Evolutionary conservation across 2,888 invertebrate genomes (phyloP).

Genomic region (Abrostola tripartita): DNA sequence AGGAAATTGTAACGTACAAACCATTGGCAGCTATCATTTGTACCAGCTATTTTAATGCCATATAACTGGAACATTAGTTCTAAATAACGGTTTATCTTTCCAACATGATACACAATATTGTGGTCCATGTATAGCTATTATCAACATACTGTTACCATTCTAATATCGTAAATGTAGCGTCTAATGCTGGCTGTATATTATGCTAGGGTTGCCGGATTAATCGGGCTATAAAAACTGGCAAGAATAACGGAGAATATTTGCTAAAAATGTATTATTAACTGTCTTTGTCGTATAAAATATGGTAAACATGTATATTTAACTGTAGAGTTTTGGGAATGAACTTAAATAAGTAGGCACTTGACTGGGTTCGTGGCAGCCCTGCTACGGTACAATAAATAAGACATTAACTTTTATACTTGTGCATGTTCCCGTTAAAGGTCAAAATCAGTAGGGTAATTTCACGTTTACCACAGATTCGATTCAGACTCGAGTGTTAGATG

Average conservation of each 20-base stretch:
- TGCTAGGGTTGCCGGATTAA: conserved; percentile 4
- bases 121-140: conserved; percentile 3
- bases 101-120: conserved; percentile 6
- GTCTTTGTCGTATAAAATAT: too few species aligned
- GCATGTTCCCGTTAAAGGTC: neutral
- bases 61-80: conserved; percentile 1
- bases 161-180: conserved; percentile 10
- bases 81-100: conserved; percentile 4
- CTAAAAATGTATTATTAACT: neutral
- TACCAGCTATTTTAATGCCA: conserved; percentile 1
- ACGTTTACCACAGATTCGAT: too few species aligned
- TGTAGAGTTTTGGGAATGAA: too few species aligned
- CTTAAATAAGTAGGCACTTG: neutral
- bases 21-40: neutral
- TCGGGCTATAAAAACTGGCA: conserved; percentile 1
- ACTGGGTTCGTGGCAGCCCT: neutral
- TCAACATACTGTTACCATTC: conserved; percentile 9
- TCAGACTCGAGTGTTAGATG: too few species aligned
- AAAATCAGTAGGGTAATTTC: neutral
- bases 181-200: conserved; percentile 21
- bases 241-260: neutral
- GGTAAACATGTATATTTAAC: too few species aligned
- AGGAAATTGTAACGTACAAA: neutral
- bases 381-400: conserved; percentile 1
- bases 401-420: conserved; percentile 4